These are phyloP conservation scores for Meandrina meandrites DNA, from an alignment of 92 coral and sea anemone genomes.

Conservation along the genomic window DNA sequence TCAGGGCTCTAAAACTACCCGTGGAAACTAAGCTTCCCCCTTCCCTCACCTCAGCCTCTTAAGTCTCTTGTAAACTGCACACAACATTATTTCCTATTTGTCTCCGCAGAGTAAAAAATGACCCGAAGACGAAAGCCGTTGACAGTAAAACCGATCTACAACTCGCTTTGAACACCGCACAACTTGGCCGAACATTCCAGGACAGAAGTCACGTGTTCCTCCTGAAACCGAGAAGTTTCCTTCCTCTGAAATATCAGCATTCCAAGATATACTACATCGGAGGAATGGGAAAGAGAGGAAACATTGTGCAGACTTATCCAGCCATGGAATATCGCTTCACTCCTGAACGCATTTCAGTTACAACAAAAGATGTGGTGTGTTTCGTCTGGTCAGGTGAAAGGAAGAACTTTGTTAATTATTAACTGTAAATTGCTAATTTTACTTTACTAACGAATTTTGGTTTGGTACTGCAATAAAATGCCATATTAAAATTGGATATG, in stretches of 20 bases:
- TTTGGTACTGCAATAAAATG: no score
- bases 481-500: background rate
- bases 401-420: background rate
- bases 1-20: no score
- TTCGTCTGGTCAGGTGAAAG: slow-evolving; percentile 42
- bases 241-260: slow-evolving; percentile 20
- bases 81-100: background rate
- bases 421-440: background rate
- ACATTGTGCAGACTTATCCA: slow-evolving; percentile 40
- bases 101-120: slow-evolving; percentile 19
- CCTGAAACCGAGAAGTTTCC: slow-evolving; percentile 11
- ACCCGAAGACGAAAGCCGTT: slow-evolving; percentile 43
- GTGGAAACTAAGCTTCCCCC: no score
- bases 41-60: no score
- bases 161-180: slow-evolving; percentile 45
- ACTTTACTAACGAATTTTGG: background rate
- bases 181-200: slow-evolving; percentile 45
- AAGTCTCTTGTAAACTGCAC: no score
- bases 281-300: slow-evolving; percentile 55
- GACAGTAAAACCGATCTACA: slow-evolving; percentile 28
- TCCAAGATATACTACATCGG: slow-evolving; percentile 50
- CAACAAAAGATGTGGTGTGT: slow-evolving; percentile 25
- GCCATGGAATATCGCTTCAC: slow-evolving; percentile 61
- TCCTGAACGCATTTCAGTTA: slow-evolving; percentile 39
- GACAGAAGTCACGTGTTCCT: slow-evolving; percentile 56